Percentiles rank a stretch among this genome's conserved stretches.
Evolutionary conservation across 1,140 invertebrate genomes (phyloP).

Genomic region (Phymorhynchus buccinoides): DNA sequence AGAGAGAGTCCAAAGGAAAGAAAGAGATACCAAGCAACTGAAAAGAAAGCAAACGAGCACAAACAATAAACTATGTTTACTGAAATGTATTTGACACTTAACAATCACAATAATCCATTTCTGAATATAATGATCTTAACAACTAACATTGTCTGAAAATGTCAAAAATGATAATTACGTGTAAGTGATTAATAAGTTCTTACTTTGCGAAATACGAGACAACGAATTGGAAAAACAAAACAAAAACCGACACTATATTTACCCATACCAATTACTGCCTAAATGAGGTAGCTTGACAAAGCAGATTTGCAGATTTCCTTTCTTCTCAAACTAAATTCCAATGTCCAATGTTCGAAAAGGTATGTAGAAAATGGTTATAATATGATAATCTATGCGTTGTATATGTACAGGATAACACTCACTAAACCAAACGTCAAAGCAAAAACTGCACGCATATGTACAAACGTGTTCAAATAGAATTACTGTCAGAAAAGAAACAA

Average conservation of each 20-base stretch:
- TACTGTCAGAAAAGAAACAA: slow-evolving; percentile 8
- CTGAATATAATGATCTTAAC: background rate
- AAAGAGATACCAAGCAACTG: background rate
- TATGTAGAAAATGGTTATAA: background rate
- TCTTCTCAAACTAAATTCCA: background rate
- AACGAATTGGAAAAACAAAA: background rate
- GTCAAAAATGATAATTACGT: background rate
- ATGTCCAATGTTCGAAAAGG: background rate
- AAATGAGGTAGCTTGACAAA: background rate
- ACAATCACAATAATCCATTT: background rate
- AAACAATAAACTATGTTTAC: background rate
- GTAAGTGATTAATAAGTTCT: background rate
- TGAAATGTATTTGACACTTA: background rate
- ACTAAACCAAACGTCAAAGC: background rate
- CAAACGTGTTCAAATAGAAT: background rate
- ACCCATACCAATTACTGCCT: background rate
- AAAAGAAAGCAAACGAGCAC: background rate
- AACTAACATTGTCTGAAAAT: background rate
- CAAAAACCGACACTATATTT: background rate
- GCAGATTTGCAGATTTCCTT: too few relatives aligned
- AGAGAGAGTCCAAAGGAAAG: background rate
- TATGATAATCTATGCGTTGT: background rate
- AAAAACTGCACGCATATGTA: background rate
- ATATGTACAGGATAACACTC: background rate
- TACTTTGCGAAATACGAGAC: background rate